Evolutionary conservation across 2,113 vertebrate species (phyloP).

Genomic region (Centropristis striata): DNA sequence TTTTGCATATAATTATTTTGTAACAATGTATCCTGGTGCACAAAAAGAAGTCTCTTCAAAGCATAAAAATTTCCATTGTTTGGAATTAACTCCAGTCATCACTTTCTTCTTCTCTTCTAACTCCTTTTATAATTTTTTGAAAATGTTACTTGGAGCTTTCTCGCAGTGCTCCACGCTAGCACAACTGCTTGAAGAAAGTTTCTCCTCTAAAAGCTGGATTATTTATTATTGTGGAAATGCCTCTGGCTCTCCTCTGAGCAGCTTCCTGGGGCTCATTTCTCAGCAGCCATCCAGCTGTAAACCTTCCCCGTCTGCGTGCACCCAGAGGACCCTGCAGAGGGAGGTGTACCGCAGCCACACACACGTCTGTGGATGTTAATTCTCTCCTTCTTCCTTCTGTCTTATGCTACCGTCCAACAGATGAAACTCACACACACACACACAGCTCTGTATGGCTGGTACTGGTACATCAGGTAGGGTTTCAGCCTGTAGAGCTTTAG

Average conservation of each 20-base stretch:
- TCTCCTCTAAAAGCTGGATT: conserved; percentile 40
- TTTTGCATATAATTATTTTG: conserved; percentile 9
- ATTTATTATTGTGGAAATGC: conserved; percentile 79
- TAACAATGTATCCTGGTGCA: conserved; percentile 1
- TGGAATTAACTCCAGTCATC: conserved; percentile 29
- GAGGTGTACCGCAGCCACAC: conserved; percentile 30
- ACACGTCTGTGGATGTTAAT: conserved; percentile 24
- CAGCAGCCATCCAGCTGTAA: conserved; percentile 70
- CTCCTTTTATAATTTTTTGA: background rate
- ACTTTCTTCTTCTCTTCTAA: conserved; percentile 21
- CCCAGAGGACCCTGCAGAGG: conserved; percentile 49
- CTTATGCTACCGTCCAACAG: conserved; percentile 24
- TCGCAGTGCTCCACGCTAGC: background rate
- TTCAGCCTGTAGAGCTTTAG: conserved; percentile 27
- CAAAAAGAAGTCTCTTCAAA: background rate
- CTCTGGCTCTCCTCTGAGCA: conserved; percentile 52
- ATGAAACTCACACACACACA: conserved; percentile 26
- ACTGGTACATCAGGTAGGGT: conserved; percentile 33
- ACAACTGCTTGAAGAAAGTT: conserved; percentile 22
- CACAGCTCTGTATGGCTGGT: conserved; percentile 15
- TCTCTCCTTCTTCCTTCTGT: conserved; percentile 8
- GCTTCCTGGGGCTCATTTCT: conserved; percentile 60
- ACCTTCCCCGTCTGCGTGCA: conserved; percentile 39
- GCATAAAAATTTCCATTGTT: conserved; percentile 11
- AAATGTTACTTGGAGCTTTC: background rate